These are phyloP conservation scores for Agrochola macilenta DNA, from an alignment of 2,888 invertebrate species.

Conservation along the genomic window DNA sequence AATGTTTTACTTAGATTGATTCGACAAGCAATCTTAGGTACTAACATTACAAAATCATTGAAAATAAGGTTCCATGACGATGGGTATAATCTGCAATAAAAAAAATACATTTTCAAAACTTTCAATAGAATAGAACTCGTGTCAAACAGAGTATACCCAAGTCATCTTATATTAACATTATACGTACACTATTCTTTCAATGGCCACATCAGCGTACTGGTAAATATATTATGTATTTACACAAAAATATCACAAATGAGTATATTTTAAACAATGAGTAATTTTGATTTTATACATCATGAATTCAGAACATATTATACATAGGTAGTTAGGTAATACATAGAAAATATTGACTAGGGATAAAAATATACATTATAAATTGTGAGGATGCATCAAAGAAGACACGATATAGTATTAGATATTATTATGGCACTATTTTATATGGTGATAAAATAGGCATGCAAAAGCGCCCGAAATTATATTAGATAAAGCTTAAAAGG, in stretches of 20 bases:
- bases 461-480: conserved; percentile 74
- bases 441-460: conserved; percentile 83
- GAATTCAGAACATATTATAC: conserved; percentile 65
- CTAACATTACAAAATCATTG: conserved; percentile 76
- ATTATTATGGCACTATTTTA: conserved; percentile 87
- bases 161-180: conserved; percentile 60
- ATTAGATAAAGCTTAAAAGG: conserved; percentile 79
- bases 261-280: conserved; percentile 76
- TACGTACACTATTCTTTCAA: conserved; percentile 74
- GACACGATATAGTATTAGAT: conserved; percentile 61
- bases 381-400: conserved; percentile 72
- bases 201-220: conserved; percentile 85
- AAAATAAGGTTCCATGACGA: conserved; percentile 70
- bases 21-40: conserved; percentile 80
- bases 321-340: conserved; percentile 59
- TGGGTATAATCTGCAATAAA: conserved; percentile 73
- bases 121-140: conserved; percentile 12
- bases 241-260: conserved; percentile 86
- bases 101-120: conserved; percentile 27
- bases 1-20: conserved; percentile 88
- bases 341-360: conserved; percentile 80
- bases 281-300: conserved; percentile 66
- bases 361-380: conserved; percentile 72
- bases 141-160: conserved; percentile 67
- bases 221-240: conserved; percentile 84